These are phyloP conservation scores for Ectemnius cavifrons DNA, from an alignment of 2,888 invertebrate species.

Conservation along the genomic window DNA sequence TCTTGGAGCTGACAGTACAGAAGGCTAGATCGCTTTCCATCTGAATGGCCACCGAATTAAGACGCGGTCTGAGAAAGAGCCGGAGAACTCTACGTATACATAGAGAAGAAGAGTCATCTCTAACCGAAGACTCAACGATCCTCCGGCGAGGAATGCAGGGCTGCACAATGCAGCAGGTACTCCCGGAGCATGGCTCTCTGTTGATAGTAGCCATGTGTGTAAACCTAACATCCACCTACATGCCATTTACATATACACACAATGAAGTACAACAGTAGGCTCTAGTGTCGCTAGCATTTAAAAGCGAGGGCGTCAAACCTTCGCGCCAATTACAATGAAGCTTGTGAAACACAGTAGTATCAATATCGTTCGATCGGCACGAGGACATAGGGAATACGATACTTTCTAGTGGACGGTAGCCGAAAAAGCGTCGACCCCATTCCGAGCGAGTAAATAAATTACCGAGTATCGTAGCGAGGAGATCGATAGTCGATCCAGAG, in stretches of 20 bases:
- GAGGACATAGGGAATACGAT: conserved; percentile 4
- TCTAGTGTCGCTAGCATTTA: no score
- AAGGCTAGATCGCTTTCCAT: conserved; percentile 19
- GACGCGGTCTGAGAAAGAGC: conserved; percentile 25
- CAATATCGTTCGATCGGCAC: conserved; percentile 1
- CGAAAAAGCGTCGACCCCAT: no score
- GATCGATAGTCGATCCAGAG: no score
- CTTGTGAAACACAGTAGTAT: no score
- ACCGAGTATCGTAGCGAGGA: no score
- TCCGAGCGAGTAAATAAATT: no score
- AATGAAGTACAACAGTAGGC: no score
- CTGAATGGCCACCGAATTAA: conserved; percentile 45
- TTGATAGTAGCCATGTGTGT: conserved; percentile 46
- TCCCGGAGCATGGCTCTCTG: conserved; percentile 43
- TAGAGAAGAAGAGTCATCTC: conserved; percentile 25
- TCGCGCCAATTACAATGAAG: no score
- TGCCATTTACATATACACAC: conserved; percentile 20
- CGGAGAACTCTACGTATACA: conserved; percentile 2
- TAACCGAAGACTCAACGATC: conserved; percentile 29
- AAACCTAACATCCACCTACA: conserved; percentile 8
- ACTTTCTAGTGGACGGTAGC: no score
- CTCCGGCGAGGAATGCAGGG: conserved; percentile 57
- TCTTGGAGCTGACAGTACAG: no score
- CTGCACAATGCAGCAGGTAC: conserved; percentile 60
- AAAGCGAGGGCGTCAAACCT: no score